Percentiles rank a stretch among this genome's conserved stretches.
phyloP scores from a whole-genome alignment of 2,888 invertebrate species.

The Apotomis capreana region DNA sequence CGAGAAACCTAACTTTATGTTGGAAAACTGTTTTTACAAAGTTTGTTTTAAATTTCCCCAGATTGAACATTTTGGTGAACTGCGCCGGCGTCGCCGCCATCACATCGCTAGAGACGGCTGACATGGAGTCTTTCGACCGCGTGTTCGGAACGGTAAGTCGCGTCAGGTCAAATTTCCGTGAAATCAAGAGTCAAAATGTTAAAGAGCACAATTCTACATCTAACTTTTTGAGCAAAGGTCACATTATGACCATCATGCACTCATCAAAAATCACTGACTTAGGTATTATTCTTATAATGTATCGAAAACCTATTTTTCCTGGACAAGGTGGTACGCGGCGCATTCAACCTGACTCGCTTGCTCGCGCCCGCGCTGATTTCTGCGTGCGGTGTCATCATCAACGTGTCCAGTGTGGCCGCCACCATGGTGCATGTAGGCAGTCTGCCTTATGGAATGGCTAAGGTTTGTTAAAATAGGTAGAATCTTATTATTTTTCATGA shows the following conservation, averaged over 20 bases:
- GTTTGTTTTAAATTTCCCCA: neutral
- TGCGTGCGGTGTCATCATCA: conserved; percentile 85
- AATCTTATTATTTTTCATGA: too few relatives aligned
- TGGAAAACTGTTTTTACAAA: too few relatives aligned
- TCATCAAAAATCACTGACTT: too few relatives aligned
- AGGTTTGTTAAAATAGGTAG: conserved; percentile 66
- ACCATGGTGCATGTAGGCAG: conserved; percentile 91
- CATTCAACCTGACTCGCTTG: conserved; percentile 83
- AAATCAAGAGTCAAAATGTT: too few relatives aligned
- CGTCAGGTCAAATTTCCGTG: too few relatives aligned
- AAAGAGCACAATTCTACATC: too few relatives aligned
- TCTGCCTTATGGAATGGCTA: conserved; percentile 92
- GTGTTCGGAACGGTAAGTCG: conserved; percentile 80
- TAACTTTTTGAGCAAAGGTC: too few relatives aligned
- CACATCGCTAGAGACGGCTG: conserved; percentile 50
- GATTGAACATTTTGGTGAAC: conserved; percentile 70
- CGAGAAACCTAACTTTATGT: too few relatives aligned
- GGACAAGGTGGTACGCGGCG: conserved; percentile 74
- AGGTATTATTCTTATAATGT: too few relatives aligned
- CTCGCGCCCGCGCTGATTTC: conserved; percentile 84
- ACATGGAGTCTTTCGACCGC: conserved; percentile 51
- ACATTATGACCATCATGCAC: too few relatives aligned
- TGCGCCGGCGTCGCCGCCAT: conserved; percentile 79
- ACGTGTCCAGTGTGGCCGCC: conserved; percentile 85
- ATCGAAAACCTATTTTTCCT: too few relatives aligned